These are phyloP conservation scores for Hemicentrotus pulcherrimus DNA, from an alignment of 35 echinoderm and acorn worm genomes.

Conservation along the genomic window DNA sequence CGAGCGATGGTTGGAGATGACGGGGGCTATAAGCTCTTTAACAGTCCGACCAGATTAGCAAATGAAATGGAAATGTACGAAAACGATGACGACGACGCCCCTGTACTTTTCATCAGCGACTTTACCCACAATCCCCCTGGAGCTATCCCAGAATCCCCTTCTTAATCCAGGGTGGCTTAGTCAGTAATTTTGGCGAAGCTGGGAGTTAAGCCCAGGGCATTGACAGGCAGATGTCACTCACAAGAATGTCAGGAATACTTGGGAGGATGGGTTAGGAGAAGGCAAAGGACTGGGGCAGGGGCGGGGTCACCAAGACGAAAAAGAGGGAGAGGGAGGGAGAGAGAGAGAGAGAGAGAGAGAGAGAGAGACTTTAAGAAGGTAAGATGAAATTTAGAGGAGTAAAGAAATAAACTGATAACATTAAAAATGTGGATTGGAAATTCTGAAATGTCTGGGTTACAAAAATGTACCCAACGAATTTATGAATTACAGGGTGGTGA, in stretches of 20 bases:
- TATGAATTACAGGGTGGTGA: too few relatives aligned
- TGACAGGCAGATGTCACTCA: conserved; percentile 16
- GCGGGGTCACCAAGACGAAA: not conserved
- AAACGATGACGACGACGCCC: not conserved
- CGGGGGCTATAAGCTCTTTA: not conserved
- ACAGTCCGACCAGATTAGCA: not conserved
- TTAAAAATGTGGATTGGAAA: too few relatives aligned
- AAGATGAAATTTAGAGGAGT: too few relatives aligned
- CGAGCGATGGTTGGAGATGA: not conserved
- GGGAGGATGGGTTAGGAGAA: not conserved
- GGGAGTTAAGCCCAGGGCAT: not conserved
- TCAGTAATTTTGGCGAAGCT: not conserved
- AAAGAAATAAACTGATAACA: too few relatives aligned
- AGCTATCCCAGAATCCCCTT: conserved; percentile 1
- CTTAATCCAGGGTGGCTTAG: not conserved
- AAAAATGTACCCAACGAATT: too few relatives aligned
- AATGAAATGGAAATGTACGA: not conserved
- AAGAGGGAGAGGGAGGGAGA: too few relatives aligned
- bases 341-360: not conserved
- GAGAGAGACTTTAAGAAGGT: not conserved
- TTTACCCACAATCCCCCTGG: conserved; percentile 8
- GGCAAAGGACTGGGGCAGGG: not conserved
- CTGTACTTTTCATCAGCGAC: not conserved
- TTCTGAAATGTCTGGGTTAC: too few relatives aligned
- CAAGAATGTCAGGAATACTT: not conserved